phyloP scores from a whole-genome alignment of 1,140 invertebrate species.

The Brachionus plicatilis region DNA sequence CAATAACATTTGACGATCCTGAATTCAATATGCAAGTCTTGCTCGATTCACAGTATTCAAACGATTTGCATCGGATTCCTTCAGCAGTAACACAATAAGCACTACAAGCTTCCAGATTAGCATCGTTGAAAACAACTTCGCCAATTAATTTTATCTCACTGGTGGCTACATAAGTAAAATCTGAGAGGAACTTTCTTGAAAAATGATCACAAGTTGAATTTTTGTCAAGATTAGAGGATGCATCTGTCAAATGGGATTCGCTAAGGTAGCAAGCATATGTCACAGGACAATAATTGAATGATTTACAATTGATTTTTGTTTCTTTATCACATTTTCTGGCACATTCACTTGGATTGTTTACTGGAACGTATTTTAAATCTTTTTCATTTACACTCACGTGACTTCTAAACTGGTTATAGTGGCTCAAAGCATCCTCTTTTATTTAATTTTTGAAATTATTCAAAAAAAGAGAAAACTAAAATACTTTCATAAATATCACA shows the following conservation, averaged over 20 bases:
- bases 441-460: background rate
- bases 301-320: constrained; percentile 7
- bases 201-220: constrained; percentile 29
- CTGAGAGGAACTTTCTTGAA: background rate
- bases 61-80: background rate
- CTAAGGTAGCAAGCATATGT: background rate
- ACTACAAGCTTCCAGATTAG: background rate
- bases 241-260: background rate
- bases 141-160: background rate
- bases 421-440: constrained; percentile 18
- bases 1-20: background rate
- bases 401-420: background rate
- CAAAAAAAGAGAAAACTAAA: background rate
- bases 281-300: constrained; percentile 22
- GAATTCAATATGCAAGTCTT: constrained; percentile 24
- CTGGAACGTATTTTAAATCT: background rate
- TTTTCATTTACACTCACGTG: background rate
- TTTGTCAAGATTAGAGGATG: background rate
- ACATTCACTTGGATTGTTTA: constrained; percentile 11
- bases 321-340: constrained; percentile 23
- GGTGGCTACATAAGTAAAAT: constrained; percentile 24
- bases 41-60: constrained; percentile 25
- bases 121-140: background rate
- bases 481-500: constrained; percentile 36
- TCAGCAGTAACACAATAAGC: constrained; percentile 6